These are phyloP conservation scores for Empidonax traillii DNA, from an alignment of 2,113 vertebrate species.

Conservation along the genomic window DNA sequence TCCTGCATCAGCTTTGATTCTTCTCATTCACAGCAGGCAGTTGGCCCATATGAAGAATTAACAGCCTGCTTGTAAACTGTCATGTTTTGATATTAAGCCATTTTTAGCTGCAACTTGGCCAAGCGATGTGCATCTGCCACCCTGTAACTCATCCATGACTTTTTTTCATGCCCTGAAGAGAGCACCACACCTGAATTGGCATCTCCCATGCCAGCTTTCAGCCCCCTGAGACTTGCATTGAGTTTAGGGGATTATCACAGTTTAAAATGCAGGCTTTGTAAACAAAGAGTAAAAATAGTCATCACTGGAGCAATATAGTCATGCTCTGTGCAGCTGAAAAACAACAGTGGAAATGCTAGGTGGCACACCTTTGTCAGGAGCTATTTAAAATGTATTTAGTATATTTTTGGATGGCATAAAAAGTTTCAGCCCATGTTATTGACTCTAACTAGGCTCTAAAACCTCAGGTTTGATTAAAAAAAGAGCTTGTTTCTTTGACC, in stretches of 20 bases:
- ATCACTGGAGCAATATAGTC: neutral
- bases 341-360: neutral
- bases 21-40: neutral
- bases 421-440: neutral
- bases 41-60: neutral
- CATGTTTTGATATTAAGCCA: slow-evolving; percentile 5
- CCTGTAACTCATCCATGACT: slow-evolving; percentile 63
- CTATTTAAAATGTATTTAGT: neutral
- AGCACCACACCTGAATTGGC: slow-evolving; percentile 56
- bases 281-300: slow-evolving; percentile 3
- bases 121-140: slow-evolving; percentile 40
- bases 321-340: slow-evolving; percentile 17
- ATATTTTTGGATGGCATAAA: neutral
- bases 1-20: neutral
- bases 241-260: slow-evolving; percentile 30
- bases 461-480: neutral
- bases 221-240: slow-evolving; percentile 34
- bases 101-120: slow-evolving; percentile 50
- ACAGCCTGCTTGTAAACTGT: slow-evolving; percentile 25
- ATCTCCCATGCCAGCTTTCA: slow-evolving; percentile 26
- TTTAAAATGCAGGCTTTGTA: slow-evolving; percentile 48
- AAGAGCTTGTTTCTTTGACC: neutral
- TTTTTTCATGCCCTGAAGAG: slow-evolving; percentile 50
- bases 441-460: neutral
- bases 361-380: neutral